These are phyloP conservation scores for Trichomycterus rosablanca DNA, from an alignment of 2,113 vertebrate genomes.

Conservation along the genomic window DNA sequence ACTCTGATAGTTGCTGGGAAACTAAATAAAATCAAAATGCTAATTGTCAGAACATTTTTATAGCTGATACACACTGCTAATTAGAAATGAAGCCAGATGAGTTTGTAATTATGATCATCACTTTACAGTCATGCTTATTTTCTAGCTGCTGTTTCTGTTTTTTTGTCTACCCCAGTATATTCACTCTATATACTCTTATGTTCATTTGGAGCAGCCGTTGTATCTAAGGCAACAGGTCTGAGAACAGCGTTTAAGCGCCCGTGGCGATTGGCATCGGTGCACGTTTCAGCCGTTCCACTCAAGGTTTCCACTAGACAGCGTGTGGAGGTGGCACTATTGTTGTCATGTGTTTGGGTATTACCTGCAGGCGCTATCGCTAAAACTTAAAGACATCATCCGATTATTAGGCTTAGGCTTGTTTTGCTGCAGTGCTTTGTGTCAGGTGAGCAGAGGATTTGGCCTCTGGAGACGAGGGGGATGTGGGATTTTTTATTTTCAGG, in stretches of 20 bases:
- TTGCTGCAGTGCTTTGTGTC: constrained; percentile 73
- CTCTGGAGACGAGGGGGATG: constrained; percentile 54
- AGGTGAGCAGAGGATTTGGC: constrained; percentile 71
- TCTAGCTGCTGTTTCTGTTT: too few species aligned
- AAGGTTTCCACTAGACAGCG: too few species aligned
- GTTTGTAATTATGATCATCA: too few species aligned
- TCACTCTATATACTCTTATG: too few species aligned
- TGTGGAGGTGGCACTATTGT: constrained; percentile 74
- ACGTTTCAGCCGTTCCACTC: constrained; percentile 60
- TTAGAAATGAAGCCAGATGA: too few species aligned
- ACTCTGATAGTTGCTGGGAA: too few species aligned
- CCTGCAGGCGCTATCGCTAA: constrained; percentile 70
- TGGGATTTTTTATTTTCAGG: constrained; percentile 29
- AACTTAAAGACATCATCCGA: constrained; percentile 74
- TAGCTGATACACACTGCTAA: too few species aligned
- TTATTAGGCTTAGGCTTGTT: constrained; percentile 78
- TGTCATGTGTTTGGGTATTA: constrained; percentile 68
- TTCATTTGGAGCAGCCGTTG: too few species aligned
- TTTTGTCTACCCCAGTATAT: neutral
- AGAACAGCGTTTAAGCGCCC: constrained; percentile 62
- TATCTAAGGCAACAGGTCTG: constrained; percentile 68
- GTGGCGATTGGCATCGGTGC: constrained; percentile 60
- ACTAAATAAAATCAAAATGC: too few species aligned
- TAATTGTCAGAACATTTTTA: too few species aligned
- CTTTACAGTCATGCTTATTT: too few species aligned